A percentile compares a stretch with the other conserved stretches of the same genome.
These are phyloP conservation scores for Carassius gibelio DNA, from an alignment of 2,113 vertebrate genomes.

Conservation along the genomic window DNA sequence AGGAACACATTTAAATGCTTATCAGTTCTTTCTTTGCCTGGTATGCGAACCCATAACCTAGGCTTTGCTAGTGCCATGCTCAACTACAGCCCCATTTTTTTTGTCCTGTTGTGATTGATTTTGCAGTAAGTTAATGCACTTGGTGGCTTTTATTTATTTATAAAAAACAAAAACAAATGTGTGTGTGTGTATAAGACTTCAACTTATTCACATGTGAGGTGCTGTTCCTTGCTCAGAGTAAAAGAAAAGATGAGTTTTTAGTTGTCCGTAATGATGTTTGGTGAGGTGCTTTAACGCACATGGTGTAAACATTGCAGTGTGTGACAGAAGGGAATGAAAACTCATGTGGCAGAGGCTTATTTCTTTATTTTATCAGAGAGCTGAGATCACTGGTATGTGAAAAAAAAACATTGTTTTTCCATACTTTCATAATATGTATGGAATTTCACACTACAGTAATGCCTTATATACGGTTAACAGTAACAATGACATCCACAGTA, in stretches of 20 bases:
- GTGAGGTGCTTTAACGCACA: slow-evolving; percentile 8
- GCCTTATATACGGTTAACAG: neutral
- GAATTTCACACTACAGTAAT: neutral
- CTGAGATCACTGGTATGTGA: neutral
- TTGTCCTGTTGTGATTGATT: neutral
- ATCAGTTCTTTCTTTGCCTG: too few species aligned
- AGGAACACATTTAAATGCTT: too few species aligned
- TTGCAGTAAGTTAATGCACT: neutral
- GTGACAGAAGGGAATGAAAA: slow-evolving; percentile 8
- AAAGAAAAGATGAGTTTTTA: slow-evolving; percentile 6
- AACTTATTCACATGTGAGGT: neutral
- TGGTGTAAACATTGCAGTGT: neutral
- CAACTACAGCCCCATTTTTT: neutral
- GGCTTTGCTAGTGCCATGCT: too few species aligned
- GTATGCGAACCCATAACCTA: too few species aligned
- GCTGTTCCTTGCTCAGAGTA: neutral
- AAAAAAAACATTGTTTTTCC: neutral
- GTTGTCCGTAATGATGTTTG: neutral
- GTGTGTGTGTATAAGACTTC: neutral
- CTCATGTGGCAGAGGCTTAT: neutral
- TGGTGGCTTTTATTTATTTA: neutral
- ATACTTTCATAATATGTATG: neutral
- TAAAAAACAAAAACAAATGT: too few species aligned
- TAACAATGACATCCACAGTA: too few species aligned
- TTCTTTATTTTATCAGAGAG: neutral